Conservation (phyloP, 2,113 vertebrate genomes). For the Sula dactylatra region DNA sequence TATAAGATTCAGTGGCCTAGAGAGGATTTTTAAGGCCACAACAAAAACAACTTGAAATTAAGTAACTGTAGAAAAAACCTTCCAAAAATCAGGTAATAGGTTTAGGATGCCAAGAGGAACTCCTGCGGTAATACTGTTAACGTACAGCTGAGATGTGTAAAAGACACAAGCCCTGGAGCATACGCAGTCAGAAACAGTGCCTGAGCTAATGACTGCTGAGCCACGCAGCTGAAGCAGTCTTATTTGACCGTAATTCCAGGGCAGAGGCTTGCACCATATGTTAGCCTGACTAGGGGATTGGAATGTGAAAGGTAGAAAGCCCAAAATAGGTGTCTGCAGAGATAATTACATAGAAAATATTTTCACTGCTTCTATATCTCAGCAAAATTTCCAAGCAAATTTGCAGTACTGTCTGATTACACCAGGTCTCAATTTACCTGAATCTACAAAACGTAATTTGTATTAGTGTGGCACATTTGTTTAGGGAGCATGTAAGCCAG, state of each 20-base stretch:
- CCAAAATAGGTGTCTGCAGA: neutral
- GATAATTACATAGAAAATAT: neutral
- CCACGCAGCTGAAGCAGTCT: neutral
- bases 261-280: neutral
- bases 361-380: neutral
- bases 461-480: neutral
- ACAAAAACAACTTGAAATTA: neutral
- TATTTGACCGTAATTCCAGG: neutral
- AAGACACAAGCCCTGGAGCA: neutral
- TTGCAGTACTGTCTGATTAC: neutral
- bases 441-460: neutral
- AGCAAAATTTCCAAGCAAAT: neutral
- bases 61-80: neutral
- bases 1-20: neutral
- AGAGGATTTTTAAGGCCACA: neutral
- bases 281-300: neutral
- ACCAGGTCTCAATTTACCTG: neutral
- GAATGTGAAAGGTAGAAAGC: neutral
- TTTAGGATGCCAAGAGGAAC: neutral
- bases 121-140: neutral
- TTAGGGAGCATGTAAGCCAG: neutral
- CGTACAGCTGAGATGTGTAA: rapidly evolving
- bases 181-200: neutral
- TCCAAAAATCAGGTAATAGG: neutral
- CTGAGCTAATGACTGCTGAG: neutral